A percentile compares a stretch with the other conserved stretches of the same genome.
Evolutionary conservation across 2,113 vertebrate species (phyloP).

Genomic region (Rousettus leschenaultii): DNA sequence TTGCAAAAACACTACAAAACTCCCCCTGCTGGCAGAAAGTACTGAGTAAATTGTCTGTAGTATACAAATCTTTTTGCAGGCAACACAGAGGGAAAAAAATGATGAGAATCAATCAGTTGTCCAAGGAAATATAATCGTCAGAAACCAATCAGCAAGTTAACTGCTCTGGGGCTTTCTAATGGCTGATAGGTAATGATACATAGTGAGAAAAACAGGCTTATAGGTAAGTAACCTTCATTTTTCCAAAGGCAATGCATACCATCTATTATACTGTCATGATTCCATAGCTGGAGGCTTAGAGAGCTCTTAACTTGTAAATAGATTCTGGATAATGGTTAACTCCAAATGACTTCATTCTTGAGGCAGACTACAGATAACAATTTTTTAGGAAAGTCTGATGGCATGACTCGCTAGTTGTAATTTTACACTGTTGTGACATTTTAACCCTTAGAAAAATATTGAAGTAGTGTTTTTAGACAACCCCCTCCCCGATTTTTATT

Average conservation of each 20-base stretch:
- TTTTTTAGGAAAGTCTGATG: slow-evolving; percentile 39
- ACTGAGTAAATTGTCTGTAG: not conserved
- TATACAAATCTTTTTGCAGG: slow-evolving; percentile 18
- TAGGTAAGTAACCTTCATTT: slow-evolving; percentile 68
- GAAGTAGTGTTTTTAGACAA: not conserved
- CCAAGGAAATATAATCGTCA: slow-evolving; percentile 55
- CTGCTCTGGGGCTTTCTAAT: slow-evolving; percentile 52
- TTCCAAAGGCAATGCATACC: slow-evolving; percentile 48
- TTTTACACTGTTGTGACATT: slow-evolving; percentile 34
- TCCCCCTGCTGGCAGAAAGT: slow-evolving; percentile 24
- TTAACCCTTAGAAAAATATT: slow-evolving; percentile 36
- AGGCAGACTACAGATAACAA: slow-evolving; percentile 52
- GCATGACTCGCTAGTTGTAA: not conserved
- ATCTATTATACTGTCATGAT: slow-evolving; percentile 60
- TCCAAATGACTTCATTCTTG: slow-evolving; percentile 63
- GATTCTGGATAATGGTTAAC: slow-evolving; percentile 68
- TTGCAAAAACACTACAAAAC: slow-evolving; percentile 5
- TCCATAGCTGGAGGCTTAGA: slow-evolving; percentile 61
- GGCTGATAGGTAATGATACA: slow-evolving; percentile 56
- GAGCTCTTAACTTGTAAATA: slow-evolving; percentile 71
- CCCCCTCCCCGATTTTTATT: not conserved
- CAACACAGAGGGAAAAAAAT: not conserved
- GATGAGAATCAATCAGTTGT: slow-evolving; percentile 52
- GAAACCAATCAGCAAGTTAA: slow-evolving; percentile 66
- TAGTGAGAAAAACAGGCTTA: slow-evolving; percentile 43